Base-by-base conservation (phyloP, 2,113 vertebrate species). In the Cichladusa arquata region DNA sequence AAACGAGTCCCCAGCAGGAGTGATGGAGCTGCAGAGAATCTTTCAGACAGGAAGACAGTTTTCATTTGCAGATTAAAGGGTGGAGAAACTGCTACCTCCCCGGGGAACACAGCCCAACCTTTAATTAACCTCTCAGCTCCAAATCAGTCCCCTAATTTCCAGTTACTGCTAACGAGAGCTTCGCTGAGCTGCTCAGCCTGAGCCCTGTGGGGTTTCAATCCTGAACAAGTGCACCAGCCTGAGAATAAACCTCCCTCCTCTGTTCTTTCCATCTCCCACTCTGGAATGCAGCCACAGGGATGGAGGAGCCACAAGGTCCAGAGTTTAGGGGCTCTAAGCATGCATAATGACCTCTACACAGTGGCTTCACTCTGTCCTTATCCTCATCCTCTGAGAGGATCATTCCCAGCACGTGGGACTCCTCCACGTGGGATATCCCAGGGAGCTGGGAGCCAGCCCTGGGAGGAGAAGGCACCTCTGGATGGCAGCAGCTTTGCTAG, bases 91-190 rank as follows among this genome's bases (percentile, higher is more conserved):
- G 36, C 57, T 45, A 53, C 66, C 62, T 82, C 93, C 83, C 57
- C 1, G 7, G 66, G 85, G 95, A 94, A 33, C 26, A 88, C 36
- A 61, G 31, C 64, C 51, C 88, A 88, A 65, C 92, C 79, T 86
- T 87, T 92, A 93, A 93, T 94, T 95, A 96, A 95, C 88, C 79
- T 92, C 92, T 11, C 74, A 72, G 81, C 42, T 96, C 81, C 71
- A 65, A 90, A 94, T 33, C 36, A 90, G 62, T 42, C 81, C 88
- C 88, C 44, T 50, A 19, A 92, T 90, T 96, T 53, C 81, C 74
- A 88, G 66, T 79, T 64, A 64, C 57, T 91, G 84, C 90, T 89
- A 91, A 91, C 1, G 1, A 92, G 60, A 42, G 69, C 44, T 87
- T 34, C 5, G 15, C 78, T 60, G 79, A 93, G 62, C 45, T 56